Percentiles rank a stretch among this genome's conserved stretches.
Conservation (phyloP, 1,140 invertebrate genomes). For the Pseudomyrmex flavicornis region DNA sequence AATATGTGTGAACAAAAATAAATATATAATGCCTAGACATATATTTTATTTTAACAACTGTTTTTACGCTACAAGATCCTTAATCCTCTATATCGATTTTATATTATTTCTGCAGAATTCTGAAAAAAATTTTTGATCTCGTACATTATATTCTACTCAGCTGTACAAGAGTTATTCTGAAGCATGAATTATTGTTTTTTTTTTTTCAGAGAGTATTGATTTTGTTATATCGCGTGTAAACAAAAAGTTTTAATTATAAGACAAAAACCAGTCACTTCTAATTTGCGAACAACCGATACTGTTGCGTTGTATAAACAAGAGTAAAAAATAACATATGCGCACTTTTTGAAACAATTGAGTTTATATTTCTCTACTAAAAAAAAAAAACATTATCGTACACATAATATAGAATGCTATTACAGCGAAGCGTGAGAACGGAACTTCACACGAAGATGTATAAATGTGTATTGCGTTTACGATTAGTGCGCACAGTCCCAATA, state of each 20-base stretch:
- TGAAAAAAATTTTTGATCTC: neutral
- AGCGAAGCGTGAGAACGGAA: slow-evolving; percentile 30
- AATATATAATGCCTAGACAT: slow-evolving; percentile 21
- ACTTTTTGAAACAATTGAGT: neutral
- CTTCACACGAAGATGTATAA: slow-evolving; percentile 41
- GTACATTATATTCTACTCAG: neutral
- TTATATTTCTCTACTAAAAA: slow-evolving; percentile 28
- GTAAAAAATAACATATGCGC: neutral
- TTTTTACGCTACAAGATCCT: too few species aligned
- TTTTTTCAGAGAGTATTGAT: neutral
- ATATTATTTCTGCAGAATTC: too few species aligned
- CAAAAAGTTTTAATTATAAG: neutral
- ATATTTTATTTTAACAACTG: neutral
- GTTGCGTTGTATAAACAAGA: slow-evolving; percentile 3
- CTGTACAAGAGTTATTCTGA: slow-evolving; percentile 47
- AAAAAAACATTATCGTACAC: slow-evolving; percentile 16
- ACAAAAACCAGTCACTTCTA: neutral
- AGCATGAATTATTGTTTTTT: slow-evolving; percentile 32
- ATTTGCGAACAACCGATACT: neutral
- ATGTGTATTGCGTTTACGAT: slow-evolving; percentile 30
- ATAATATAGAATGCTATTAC: neutral
- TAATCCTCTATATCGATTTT: too few species aligned
- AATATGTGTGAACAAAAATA: slow-evolving; percentile 47
- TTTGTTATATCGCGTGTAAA: neutral
- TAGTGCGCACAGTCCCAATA: slow-evolving; percentile 40